Evolutionary conservation across 1,140 invertebrate species (phyloP).

Genomic region (Meteorus sp.): DNA sequence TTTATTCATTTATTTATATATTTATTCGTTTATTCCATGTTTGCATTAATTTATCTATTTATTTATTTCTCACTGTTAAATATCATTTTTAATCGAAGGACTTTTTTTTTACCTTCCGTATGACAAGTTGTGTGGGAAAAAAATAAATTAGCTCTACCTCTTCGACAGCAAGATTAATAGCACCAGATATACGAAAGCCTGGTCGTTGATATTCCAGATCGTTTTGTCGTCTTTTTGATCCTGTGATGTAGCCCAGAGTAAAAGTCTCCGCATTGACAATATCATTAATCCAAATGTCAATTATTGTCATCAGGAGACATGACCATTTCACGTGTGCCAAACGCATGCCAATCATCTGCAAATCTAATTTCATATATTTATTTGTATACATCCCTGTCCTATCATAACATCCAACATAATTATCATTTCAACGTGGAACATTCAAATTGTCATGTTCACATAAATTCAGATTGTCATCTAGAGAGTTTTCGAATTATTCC

Average conservation of each 20-base stretch:
- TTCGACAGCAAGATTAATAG: conserved; percentile 79
- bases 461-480: no score
- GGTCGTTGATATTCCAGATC: conserved; percentile 78
- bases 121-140: no score
- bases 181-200: conserved; percentile 76
- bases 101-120: no score
- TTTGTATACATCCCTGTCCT: background rate
- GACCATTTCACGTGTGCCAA: conserved; percentile 38
- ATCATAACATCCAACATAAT: no score
- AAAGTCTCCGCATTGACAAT: conserved; percentile 51
- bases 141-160: conserved; percentile 60
- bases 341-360: conserved; percentile 37
- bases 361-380: conserved; percentile 8
- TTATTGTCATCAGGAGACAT: conserved; percentile 43
- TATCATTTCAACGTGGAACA: no score
- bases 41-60: no score
- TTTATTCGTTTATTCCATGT: no score
- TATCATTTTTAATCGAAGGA: no score
- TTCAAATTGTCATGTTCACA: no score
- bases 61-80: no score
- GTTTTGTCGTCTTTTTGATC: conserved; percentile 72
- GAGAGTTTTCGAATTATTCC: no score
- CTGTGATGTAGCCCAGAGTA: conserved; percentile 76
- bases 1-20: no score
- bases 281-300: conserved; percentile 37